Base-by-base conservation (phyloP, 2,888 invertebrate genomes). In the Odontomyia ornata region DNA sequence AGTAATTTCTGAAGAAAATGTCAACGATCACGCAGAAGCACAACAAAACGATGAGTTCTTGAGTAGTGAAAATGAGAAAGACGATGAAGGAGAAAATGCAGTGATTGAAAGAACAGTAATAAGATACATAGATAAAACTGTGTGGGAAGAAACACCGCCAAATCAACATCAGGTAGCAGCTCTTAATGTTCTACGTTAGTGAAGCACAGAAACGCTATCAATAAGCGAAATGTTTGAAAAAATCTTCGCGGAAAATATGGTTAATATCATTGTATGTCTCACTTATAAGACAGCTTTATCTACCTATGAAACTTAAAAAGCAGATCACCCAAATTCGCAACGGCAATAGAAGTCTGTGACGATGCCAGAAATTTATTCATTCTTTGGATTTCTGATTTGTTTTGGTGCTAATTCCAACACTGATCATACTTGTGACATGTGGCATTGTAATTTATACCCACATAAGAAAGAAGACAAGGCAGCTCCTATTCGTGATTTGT, bases 401-500 rank as follows among this genome's bases (percentile, higher is more conserved):
- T 4, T 15, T 52, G 52, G 52, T 52, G n/a, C 52, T 15, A 60
- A 60, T 60, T 60, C 57, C 21, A 60, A 60, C 18, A 23, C 57
- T 5, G 57, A 25, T 13, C 57, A 60, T 60, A 25, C 57, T 60
- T 60, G 4, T 60, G 57, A 60, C 25, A 60, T 23, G 57, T 60
- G 57, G 57, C 57, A 60, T 25, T 60, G n/a, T 23, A 60, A 60
- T 13, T 60, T 23, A 23, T 60, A 60, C 23, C 57, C 25, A 25
- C 13, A n/a, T n/a, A 64, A 71, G 75, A 60, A 80, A 77, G 64
- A 76, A 21, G 83, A 84, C 76, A 83, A 83, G 80, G 81, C 82
- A n/a, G n/a, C n/a, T n/a, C n/a, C n/a, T n/a, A n/a, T n/a, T n/a
- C n/a, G n/a, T n/a, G n/a, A n/a, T n/a, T 52, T 80, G 18, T 83